Percentiles rank a stretch among this genome's conserved stretches.
These are phyloP conservation scores for Corvus cornix DNA, from an alignment of 2,113 vertebrate genomes.

Conservation along the genomic window DNA sequence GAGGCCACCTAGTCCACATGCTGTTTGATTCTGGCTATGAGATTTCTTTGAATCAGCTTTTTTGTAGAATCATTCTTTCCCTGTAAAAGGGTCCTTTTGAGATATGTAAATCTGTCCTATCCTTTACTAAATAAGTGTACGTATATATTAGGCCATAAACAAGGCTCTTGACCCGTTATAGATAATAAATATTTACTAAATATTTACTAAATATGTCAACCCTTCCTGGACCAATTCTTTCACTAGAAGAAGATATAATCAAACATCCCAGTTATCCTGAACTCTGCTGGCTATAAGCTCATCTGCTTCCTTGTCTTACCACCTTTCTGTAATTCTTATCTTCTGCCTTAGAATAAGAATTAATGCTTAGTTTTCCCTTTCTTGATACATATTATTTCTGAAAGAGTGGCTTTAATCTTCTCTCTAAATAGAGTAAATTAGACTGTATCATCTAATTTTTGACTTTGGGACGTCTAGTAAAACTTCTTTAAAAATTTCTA, in stretches of 20 bases:
- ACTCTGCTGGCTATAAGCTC: not conserved
- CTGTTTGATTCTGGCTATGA: not conserved
- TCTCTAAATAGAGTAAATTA: not conserved
- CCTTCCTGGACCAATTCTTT: not conserved
- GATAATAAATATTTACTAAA: not conserved
- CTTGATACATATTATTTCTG: not conserved
- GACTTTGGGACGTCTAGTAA: not conserved
- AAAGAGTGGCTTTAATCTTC: not conserved
- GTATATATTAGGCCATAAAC: not conserved
- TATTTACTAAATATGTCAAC: not conserved
- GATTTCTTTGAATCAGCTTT: not conserved
- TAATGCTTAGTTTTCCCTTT: not conserved
- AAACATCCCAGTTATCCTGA: not conserved
- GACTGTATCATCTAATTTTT: not conserved
- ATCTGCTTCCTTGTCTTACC: not conserved
- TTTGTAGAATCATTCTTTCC: not conserved
- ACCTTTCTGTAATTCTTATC: not conserved
- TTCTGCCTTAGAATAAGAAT: not conserved
- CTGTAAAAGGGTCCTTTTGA: not conserved
- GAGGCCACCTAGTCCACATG: not conserved
- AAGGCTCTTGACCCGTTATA: not conserved
- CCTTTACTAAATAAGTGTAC: not conserved
- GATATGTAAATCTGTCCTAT: not conserved
- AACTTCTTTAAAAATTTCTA: not conserved
- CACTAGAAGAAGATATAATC: not conserved